Evolutionary conservation across 1,140 invertebrate species (phyloP), one percentile per base, ranked within the genome.

Genomic region (Ephestia elutella): DNA sequence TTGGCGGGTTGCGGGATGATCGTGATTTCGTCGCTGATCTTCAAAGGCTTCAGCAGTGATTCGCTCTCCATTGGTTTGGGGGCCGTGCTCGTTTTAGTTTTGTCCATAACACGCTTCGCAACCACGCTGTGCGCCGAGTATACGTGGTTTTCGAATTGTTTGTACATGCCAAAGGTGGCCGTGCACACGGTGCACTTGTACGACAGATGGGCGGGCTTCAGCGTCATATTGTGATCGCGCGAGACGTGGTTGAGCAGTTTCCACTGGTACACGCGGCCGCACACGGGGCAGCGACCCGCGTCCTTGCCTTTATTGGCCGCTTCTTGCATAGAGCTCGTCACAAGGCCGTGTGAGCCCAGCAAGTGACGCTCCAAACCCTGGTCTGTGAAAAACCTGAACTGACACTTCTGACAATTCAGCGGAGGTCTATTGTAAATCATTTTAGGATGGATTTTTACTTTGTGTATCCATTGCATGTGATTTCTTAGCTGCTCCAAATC

Each of bases 141-240:
- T 0, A 98, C 96, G 85, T 98, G 96, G 82, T 96, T 97, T 78
- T 97, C 96, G 79, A 98, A 98, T 70, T 97, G 95, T 88, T 97
- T 96, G 89, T 98, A 98, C 95, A 97, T 97, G 59, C 96, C 96
- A 82, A 98, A 97, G 28, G 96, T 97, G 50, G 96, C 96, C 60
- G 96, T 97, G 87, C 96, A 98, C 17, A 98, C 96, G 51, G 96
- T 98, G 87, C 96, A 98, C 82, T 97, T 98, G 91, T 98, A 98
- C 10, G 96, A 97, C 44, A 97, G 89, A 88, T 97, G 96, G 48
- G 96, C 96, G 11, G 96, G 96, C 82, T 97, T 97, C 62, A 97
- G 87, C 28, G 95, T 96, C 93, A 97, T 96, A 70, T 95, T 95
- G 80, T 97, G 96, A 85, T 97, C 96, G 71, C 95, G 92, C 32